Evolutionary conservation across 2,797 vertebrate species (phyloP).

Genomic region (Tachyglossus aculeatus): DNA sequence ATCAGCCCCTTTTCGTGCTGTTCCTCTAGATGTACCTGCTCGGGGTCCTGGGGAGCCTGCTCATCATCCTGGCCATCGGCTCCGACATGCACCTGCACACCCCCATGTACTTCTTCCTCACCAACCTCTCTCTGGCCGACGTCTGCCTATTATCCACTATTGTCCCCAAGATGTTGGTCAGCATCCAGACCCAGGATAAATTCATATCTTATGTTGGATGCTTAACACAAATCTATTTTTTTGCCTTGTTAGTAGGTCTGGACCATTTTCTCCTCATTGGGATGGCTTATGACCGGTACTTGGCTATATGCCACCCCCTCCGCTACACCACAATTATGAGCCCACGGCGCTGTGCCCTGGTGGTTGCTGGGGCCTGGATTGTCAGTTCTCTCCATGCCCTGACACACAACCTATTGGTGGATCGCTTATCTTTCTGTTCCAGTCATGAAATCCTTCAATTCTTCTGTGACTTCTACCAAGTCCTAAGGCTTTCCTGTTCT

Average conservation of each 20-base stretch:
- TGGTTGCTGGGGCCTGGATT: no score
- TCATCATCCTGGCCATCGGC: slow-evolving; percentile 41
- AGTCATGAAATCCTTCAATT: no score
- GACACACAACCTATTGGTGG: no score
- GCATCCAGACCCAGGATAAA: slow-evolving; percentile 47
- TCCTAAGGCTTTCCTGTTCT: no score
- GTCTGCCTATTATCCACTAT: slow-evolving; percentile 57
- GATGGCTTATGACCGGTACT: slow-evolving; percentile 63
- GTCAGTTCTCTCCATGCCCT: no score
- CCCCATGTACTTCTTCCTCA: slow-evolving; percentile 62
- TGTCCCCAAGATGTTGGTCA: slow-evolving; percentile 56
- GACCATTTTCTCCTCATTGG: slow-evolving; percentile 57
- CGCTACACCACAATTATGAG: slow-evolving; percentile 30
- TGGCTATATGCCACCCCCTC: slow-evolving; percentile 61
- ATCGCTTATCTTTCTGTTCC: no score
- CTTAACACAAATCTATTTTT: slow-evolving; percentile 58
- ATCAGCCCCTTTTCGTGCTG: slow-evolving; percentile 53
- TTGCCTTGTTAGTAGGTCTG: slow-evolving; percentile 52
- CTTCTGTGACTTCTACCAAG: no score
- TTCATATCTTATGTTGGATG: slow-evolving; percentile 54
- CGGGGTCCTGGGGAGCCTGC: slow-evolving; percentile 52
- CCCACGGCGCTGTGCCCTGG: no score
- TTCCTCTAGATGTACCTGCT: slow-evolving; percentile 55
- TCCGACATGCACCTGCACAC: slow-evolving; percentile 36
- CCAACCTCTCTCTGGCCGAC: slow-evolving; percentile 57